Base-by-base conservation (phyloP, 2,113 vertebrate genomes). In the Numenius arquata region DNA sequence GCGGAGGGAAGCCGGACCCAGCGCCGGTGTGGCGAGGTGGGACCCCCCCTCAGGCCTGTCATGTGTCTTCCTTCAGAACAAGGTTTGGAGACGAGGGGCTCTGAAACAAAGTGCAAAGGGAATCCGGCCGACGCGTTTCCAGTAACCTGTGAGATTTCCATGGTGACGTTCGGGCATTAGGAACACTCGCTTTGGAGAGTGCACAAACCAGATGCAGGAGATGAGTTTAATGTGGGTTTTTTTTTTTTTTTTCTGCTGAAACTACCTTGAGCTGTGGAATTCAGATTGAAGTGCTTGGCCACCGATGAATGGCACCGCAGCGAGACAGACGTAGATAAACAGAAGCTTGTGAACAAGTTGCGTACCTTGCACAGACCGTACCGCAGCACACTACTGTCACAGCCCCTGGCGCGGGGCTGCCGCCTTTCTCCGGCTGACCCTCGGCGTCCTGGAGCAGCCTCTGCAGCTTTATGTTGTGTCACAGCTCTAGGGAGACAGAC, bases 81-180 rank as follows among this genome's bases (percentile, higher is more conserved):
- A 7, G 81, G 47, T 7, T 26, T 53, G 87, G 81, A 72, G 80
- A 27, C 12, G 0, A 72, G 90, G 89, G 87, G 34, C 88, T 89
- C 56, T 14, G 25, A 21, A 52, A 15, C 40, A 3, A 61, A 56
- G 47, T 12, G 21, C 76, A 59, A 70, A 92, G 85, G 95, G 90
- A 73, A 80, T 26, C n/a, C 40, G 32, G 71, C 89, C 25, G 32
- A 47, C 61, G 68, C 66, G 1, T 32, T 47, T 58, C 85, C 93
- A 56, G 85, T 47, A 19, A 48, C 6, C 90, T 25, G 30, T 38
- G 65, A 41, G 76, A 27, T 71, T 41, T 72, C 15, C 1, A 0
- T 26, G 7, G 59, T 32, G 81, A 75, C 18, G 0, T 58, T 67
- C 7, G 96, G 95, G 90, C 88, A 94, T 95, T 94, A 94, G 88